These are phyloP conservation scores for Cotesia typhae DNA, from an alignment of 1,140 invertebrate genomes.

Conservation along the genomic window DNA sequence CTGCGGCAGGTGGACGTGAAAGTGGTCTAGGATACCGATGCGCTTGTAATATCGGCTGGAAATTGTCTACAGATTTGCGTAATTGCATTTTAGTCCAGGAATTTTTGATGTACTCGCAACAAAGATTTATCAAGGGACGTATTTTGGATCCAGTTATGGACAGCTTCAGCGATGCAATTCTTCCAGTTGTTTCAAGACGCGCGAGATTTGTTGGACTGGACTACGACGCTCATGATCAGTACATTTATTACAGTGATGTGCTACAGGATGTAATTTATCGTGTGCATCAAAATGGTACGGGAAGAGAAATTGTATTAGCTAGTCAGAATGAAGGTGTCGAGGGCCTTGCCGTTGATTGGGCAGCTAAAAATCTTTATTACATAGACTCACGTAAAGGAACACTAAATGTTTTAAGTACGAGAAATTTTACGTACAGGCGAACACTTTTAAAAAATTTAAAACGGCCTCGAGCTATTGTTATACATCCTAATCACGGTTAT, in stretches of 20 bases:
- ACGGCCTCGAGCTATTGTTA: constrained; percentile 92
- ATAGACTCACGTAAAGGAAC: constrained; percentile 97
- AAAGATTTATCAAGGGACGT: constrained; percentile 95
- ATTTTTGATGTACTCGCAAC: constrained; percentile 97
- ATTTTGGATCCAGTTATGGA: constrained; percentile 88
- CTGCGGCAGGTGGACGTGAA: constrained; percentile 77
- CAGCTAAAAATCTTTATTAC: constrained; percentile 96
- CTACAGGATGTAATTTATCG: constrained; percentile 96
- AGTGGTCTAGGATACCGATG: constrained; percentile 89
- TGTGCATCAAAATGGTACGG: constrained; percentile 87
- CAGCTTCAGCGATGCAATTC: constrained; percentile 93
- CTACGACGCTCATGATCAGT: constrained; percentile 90
- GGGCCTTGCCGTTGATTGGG: constrained; percentile 96
- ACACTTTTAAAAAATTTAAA: constrained; percentile 89
- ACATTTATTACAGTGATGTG: constrained; percentile 97
- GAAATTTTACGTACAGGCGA: constrained; percentile 83
- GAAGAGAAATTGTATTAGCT: constrained; percentile 89
- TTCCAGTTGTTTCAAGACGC: constrained; percentile 87
- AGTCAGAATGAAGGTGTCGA: constrained; percentile 98
- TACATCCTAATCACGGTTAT: constrained; percentile 93
- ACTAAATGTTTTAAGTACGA: constrained; percentile 89
- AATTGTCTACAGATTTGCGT: constrained; percentile 77
- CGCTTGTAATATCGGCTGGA: constrained; percentile 92
- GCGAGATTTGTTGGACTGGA: constrained; percentile 97
- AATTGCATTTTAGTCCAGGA: constrained; percentile 88